Percentiles rank a stretch among this genome's conserved stretches.
Evolutionary conservation across 2,888 invertebrate genomes (phyloP).

Genomic region (Kuschelorhynchus macadamiae): DNA sequence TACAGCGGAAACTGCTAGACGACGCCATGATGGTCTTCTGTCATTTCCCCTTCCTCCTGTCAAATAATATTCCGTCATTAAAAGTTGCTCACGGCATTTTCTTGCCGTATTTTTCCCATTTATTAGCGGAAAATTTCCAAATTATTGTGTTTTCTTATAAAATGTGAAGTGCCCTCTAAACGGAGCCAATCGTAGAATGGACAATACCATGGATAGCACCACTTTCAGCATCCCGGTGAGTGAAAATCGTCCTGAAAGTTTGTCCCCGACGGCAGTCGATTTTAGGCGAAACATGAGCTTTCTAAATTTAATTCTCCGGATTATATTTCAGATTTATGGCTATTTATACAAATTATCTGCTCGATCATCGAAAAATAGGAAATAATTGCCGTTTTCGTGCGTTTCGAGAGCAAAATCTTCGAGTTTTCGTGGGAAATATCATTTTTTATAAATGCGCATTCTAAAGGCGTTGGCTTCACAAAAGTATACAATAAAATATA

Average conservation of each 20-base stretch:
- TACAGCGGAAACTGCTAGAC: background rate
- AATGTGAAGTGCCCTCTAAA: constrained; percentile 24
- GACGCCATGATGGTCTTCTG: constrained; percentile 23
- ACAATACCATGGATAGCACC: constrained; percentile 56
- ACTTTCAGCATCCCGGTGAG: constrained; percentile 49
- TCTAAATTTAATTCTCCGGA: constrained; percentile 36
- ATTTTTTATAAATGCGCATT: constrained; percentile 31
- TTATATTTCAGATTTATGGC: constrained; percentile 23
- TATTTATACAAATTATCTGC: constrained; percentile 8
- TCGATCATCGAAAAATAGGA: background rate
- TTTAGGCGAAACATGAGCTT: constrained; percentile 43
- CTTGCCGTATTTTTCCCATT: constrained; percentile 16
- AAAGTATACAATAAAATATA: constrained; percentile 35
- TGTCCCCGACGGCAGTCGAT: constrained; percentile 39
- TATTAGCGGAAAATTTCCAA: constrained; percentile 14
- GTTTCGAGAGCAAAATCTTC: too few species aligned
- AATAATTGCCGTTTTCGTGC: background rate
- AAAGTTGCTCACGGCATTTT: background rate
- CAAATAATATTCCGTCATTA: constrained; percentile 29
- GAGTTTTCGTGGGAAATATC: too few species aligned
- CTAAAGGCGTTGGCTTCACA: constrained; percentile 45
- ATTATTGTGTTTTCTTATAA: constrained; percentile 17
- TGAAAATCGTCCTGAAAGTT: constrained; percentile 5
- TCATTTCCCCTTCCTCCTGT: constrained; percentile 32
- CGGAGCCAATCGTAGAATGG: constrained; percentile 47